These are phyloP conservation scores for Lethocerus indicus DNA, from an alignment of 1,140 invertebrate genomes.

Conservation along the genomic window DNA sequence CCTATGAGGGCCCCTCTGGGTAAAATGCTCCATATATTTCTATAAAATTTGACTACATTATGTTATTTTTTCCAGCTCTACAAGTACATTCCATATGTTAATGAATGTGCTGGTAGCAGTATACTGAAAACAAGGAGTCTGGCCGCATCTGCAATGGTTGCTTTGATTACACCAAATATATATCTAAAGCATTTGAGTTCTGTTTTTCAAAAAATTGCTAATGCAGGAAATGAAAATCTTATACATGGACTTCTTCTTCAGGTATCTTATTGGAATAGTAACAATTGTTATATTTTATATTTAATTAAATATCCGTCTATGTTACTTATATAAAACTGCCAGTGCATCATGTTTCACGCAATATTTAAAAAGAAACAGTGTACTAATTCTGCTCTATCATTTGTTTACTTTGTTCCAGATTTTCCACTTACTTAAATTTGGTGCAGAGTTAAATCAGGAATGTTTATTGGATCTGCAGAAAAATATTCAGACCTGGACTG, in stretches of 20 bases:
- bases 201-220: slow-evolving; percentile 18
- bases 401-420: no score
- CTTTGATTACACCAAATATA: slow-evolving; percentile 24
- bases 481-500: no score
- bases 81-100: slow-evolving; percentile 23
- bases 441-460: no score
- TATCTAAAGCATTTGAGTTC: slow-evolving; percentile 22
- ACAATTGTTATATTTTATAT: no score
- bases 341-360: neutral
- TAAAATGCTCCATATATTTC: no score
- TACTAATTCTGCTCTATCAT: neutral
- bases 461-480: no score
- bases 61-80: slow-evolving; percentile 20
- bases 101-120: slow-evolving; percentile 21
- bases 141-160: slow-evolving; percentile 25
- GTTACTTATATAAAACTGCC: neutral
- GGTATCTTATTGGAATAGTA: slow-evolving; percentile 18
- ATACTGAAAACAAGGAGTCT: slow-evolving; percentile 23
- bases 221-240: slow-evolving; percentile 22
- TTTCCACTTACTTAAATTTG: neutral
- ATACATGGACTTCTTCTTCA: slow-evolving; percentile 29
- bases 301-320: neutral
- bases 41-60: no score
- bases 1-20: no score
- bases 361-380: neutral